phyloP scores from a whole-genome alignment of 2,797 vertebrate species.

The Onychomys arenicola region DNA sequence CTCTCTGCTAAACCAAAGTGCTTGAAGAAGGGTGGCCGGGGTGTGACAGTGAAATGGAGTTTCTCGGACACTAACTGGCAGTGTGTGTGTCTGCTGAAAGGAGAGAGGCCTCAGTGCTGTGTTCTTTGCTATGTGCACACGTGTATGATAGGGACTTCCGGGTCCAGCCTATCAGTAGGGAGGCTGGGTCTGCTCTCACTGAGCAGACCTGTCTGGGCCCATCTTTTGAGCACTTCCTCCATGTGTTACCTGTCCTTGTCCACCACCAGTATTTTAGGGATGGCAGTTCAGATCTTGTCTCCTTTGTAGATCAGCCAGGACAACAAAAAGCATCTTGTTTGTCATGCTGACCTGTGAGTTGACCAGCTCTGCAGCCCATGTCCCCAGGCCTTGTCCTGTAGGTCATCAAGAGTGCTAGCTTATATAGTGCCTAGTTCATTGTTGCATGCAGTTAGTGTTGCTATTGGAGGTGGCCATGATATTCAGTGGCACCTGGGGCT shows the following conservation, averaged over 20 bases:
- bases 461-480: fast-evolving
- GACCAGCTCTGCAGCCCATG: not conserved
- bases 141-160: fast-evolving
- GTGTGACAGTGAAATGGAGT: too few species aligned
- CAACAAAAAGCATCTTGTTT: too few species aligned
- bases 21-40: not conserved
- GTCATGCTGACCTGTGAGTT: not conserved
- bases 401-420: not conserved
- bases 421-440: not conserved
- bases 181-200: not conserved
- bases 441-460: not conserved
- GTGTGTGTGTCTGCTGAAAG: not conserved
- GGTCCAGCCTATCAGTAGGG: fast-evolving
- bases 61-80: not conserved
- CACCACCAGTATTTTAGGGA: fast-evolving
- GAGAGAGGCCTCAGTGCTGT: not conserved
- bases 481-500: too few species aligned
- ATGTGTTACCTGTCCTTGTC: fast-evolving
- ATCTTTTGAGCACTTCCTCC: fast-evolving
- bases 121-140: fast-evolving
- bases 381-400: not conserved
- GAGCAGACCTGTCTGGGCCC: fast-evolving
- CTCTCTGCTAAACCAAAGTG: not conserved
- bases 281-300: not conserved
- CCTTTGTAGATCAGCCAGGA: not conserved